These are phyloP conservation scores for Drosophila pachea DNA, from an alignment of 1,140 invertebrate genomes.

Conservation along the genomic window DNA sequence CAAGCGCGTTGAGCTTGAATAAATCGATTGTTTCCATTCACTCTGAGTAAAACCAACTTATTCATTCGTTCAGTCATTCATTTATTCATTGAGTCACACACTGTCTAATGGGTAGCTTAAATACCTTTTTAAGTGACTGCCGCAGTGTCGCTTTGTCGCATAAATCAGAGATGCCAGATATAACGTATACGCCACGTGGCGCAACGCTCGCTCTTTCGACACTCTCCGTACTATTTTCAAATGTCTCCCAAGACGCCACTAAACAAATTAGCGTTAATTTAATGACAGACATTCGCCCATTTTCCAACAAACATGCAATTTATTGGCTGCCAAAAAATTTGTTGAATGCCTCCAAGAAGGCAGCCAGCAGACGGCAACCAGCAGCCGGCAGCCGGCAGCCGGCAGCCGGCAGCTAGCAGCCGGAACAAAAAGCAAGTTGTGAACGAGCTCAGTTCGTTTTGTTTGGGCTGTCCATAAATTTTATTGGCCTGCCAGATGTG, in stretches of 20 bases:
- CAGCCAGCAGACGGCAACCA: background rate
- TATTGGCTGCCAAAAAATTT: constrained; percentile 53
- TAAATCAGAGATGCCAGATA: constrained; percentile 37
- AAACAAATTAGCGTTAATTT: constrained; percentile 78
- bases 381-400: no score
- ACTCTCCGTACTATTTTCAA: constrained; percentile 50
- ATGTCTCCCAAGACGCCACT: constrained; percentile 75
- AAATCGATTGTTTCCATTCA: no score
- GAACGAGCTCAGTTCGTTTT: constrained; percentile 10
- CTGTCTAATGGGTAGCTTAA: constrained; percentile 11
- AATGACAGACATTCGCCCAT: constrained; percentile 67
- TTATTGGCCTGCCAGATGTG: constrained; percentile 60
- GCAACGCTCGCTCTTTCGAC: constrained; percentile 25
- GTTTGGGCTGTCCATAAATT: constrained; percentile 59
- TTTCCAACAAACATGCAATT: constrained; percentile 53
- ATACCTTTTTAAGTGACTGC: constrained; percentile 36
- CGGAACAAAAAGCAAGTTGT: constrained; percentile 11
- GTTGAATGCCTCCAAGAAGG: constrained; percentile 15
- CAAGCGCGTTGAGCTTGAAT: background rate
- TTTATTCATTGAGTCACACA: background rate
- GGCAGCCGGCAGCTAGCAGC: no score
- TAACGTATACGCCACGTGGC: constrained; percentile 39
- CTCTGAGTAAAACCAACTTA: no score
- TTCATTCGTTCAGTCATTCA: background rate
- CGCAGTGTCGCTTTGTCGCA: constrained; percentile 9